Conservation (phyloP, 1,140 invertebrate species). For the Globodera ellingtonae region DNA sequence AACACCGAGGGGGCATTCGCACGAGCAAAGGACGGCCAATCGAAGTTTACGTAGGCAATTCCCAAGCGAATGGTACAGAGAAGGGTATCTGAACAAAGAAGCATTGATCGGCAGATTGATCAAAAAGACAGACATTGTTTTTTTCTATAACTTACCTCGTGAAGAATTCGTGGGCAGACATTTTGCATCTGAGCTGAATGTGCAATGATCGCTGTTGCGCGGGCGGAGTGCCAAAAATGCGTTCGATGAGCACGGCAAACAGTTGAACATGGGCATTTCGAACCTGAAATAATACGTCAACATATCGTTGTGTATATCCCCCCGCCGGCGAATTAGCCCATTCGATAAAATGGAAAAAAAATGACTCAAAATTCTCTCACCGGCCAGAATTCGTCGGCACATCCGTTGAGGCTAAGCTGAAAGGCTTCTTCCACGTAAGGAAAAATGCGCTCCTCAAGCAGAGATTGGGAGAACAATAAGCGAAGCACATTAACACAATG, state of each 20-base stretch:
- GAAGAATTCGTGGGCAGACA: slow-evolving; percentile 53
- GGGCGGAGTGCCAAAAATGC: slow-evolving; percentile 53
- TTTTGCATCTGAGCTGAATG: slow-evolving; percentile 42
- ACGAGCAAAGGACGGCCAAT: not conserved
- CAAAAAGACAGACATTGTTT: not conserved
- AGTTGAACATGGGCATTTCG: slow-evolving; percentile 55
- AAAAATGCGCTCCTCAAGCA: slow-evolving; percentile 35
- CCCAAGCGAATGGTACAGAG: slow-evolving; percentile 27
- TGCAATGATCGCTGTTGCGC: slow-evolving; percentile 37
- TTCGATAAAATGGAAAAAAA: not conserved
- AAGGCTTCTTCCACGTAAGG: slow-evolving; percentile 45
- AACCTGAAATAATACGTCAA: slow-evolving; percentile 43
- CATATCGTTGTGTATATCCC: slow-evolving; percentile 12
- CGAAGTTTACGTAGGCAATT: slow-evolving; percentile 16
- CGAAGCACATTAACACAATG: slow-evolving; percentile 56
- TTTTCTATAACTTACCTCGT: slow-evolving; percentile 35
- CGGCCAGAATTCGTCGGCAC: slow-evolving; percentile 41
- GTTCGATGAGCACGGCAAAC: slow-evolving; percentile 51
- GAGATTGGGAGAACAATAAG: slow-evolving; percentile 36
- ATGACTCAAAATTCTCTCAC: slow-evolving; percentile 23
- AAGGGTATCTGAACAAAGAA: slow-evolving; percentile 29
- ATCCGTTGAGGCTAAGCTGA: slow-evolving; percentile 40
- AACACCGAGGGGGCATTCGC: not conserved
- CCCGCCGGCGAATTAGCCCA: too few species aligned
- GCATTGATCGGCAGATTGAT: not conserved